Conservation (phyloP, 2,113 vertebrate genomes). For the Corythaixoides concolor region DNA sequence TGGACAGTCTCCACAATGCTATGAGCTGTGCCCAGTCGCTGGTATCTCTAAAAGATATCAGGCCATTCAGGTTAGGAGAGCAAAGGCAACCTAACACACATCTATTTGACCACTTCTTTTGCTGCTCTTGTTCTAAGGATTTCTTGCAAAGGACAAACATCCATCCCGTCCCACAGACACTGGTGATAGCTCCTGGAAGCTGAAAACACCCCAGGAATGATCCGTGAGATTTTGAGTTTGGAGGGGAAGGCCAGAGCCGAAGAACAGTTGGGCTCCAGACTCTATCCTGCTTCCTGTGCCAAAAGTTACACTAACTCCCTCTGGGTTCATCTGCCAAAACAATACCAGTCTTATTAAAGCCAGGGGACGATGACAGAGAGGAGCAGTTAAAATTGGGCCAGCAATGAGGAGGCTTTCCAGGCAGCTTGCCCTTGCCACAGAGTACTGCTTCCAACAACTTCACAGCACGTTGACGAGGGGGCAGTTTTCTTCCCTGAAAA, state of each 20-base stretch:
- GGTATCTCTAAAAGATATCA: neutral
- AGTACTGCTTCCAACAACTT: neutral
- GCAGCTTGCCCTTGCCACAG: neutral
- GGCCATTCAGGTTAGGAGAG: neutral
- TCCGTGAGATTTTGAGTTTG: neutral
- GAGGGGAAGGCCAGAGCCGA: neutral
- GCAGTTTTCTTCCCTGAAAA: neutral
- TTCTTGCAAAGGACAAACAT: neutral
- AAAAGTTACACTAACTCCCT: neutral
- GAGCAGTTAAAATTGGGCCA: neutral
- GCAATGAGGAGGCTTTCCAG: neutral
- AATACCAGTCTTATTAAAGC: neutral
- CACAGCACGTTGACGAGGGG: rapidly evolving
- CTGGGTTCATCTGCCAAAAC: neutral
- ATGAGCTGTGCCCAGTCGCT: neutral
- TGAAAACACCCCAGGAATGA: neutral
- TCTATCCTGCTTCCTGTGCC: neutral
- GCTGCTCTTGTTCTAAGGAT: neutral
- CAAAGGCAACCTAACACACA: neutral
- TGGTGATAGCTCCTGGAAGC: neutral
- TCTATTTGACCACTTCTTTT: neutral
- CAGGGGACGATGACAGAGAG: neutral
- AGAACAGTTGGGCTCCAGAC: neutral
- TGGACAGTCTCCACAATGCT: neutral
- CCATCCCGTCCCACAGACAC: neutral